phyloP scores from a whole-genome alignment of 2,797 vertebrate species.

The Scarus forsteni region DNA sequence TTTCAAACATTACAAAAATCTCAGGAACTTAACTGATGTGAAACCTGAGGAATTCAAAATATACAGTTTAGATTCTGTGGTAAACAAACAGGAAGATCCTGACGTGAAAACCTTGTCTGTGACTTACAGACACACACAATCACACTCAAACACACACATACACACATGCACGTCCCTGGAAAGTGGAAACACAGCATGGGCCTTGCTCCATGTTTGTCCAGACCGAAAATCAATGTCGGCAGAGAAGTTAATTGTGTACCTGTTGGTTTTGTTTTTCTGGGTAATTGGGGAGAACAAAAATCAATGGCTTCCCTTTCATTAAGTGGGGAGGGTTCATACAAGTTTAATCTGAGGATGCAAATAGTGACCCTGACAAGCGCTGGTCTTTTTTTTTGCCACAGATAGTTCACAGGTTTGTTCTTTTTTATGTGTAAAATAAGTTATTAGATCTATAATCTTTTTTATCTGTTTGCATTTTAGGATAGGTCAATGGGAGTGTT shows the following conservation, averaged over 20 bases:
- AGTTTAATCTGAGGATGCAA: constrained; percentile 42
- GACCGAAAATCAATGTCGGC: constrained; percentile 52
- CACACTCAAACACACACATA: background rate
- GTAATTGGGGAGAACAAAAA: constrained; percentile 74
- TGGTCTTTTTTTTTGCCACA: constrained; percentile 1
- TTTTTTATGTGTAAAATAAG: too few relatives aligned
- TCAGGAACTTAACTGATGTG: background rate
- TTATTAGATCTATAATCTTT: too few relatives aligned
- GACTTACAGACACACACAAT: background rate
- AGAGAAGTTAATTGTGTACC: constrained; percentile 57
- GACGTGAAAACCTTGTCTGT: background rate
- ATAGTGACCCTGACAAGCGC: constrained; percentile 29
- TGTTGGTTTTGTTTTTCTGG: constrained; percentile 70
- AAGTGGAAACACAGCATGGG: constrained; percentile 22
- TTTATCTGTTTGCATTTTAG: too few relatives aligned
- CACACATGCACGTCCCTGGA: background rate
- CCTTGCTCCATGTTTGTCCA: constrained; percentile 53
- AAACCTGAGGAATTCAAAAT: background rate
- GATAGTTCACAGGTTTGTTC: background rate
- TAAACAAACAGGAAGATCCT: constrained; percentile 1
- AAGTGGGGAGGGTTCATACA: constrained; percentile 43
- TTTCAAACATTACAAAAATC: background rate
- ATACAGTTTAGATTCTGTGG: background rate
- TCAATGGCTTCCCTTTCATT: constrained; percentile 63
- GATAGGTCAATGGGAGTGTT: too few relatives aligned